phyloP scores from a whole-genome alignment of 1,140 invertebrate genomes.

The Kradibia gibbosae region DNA sequence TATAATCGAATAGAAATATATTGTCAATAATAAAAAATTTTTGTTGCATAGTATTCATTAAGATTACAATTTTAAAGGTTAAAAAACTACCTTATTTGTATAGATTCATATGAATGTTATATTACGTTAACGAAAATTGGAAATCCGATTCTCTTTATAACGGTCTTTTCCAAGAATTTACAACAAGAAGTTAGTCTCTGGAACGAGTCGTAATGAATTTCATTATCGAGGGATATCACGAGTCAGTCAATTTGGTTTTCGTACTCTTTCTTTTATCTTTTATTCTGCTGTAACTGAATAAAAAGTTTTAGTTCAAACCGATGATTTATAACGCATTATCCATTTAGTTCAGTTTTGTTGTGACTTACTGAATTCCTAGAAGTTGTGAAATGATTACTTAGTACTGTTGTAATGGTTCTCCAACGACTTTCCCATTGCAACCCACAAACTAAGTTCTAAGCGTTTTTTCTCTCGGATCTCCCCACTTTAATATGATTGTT shows the following conservation, averaged over 20 bases:
- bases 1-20: no score
- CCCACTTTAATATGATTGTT: background rate
- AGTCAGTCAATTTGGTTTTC: conserved; percentile 34
- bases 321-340: background rate
- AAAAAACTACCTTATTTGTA: no score
- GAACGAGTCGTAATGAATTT: conserved; percentile 50
- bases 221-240: conserved; percentile 46
- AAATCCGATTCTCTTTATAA: conserved; percentile 32
- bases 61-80: no score
- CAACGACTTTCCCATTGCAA: conserved; percentile 38
- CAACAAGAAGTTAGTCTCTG: conserved; percentile 45
- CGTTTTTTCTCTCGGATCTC: background rate
- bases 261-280: conserved; percentile 6
- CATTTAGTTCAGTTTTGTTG: background rate
- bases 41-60: no score
- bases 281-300: background rate
- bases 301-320: background rate
- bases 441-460: background rate
- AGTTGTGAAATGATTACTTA: conserved; percentile 47
- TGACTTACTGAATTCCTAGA: conserved; percentile 33
- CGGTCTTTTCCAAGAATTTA: conserved; percentile 36
- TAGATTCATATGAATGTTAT: background rate
- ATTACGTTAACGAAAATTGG: conserved; percentile 25
- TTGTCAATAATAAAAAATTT: no score
- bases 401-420: conserved; percentile 43